phyloP scores from a whole-genome alignment of 1,140 invertebrate genomes.

The silkworm (Bombyx mori) region DNA sequence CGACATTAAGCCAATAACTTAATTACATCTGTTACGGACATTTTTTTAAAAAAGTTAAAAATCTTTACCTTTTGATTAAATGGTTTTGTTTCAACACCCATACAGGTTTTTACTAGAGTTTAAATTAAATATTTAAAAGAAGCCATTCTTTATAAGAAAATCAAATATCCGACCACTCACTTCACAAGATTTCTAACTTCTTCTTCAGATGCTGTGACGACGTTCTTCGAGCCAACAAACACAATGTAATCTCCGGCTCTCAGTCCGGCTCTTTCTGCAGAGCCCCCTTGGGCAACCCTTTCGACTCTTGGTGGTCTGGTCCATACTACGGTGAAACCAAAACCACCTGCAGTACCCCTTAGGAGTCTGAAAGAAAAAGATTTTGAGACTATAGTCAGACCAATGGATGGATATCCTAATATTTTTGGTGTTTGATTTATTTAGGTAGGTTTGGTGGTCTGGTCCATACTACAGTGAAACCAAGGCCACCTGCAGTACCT shows the following conservation, averaged over 20 bases:
- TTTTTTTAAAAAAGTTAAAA: too few species aligned
- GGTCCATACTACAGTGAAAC: not conserved
- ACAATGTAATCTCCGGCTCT: conserved; percentile 88
- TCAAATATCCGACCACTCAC: conserved; percentile 56
- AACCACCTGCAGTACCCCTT: conserved; percentile 74
- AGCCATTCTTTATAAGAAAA: too few species aligned
- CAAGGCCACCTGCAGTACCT: not conserved
- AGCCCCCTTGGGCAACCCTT: conserved; percentile 84
- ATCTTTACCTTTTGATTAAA: too few species aligned
- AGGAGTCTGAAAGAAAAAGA: conserved; percentile 54
- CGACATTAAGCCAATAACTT: too few species aligned
- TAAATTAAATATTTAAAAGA: too few species aligned
- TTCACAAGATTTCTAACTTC: conserved; percentile 86
- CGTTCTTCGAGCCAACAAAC: conserved; percentile 88
- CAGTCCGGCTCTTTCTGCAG: conserved; percentile 84
- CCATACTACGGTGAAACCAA: conserved; percentile 93
- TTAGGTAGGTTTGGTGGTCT: not conserved
- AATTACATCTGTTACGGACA: not conserved
- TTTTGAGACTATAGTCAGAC: too few species aligned
- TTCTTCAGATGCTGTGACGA: conserved; percentile 84
- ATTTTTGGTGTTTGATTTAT: not conserved
- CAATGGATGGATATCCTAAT: too few species aligned
- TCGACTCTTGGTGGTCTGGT: conserved; percentile 91
- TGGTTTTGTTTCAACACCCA: too few species aligned
- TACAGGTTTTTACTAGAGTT: too few species aligned